These are phyloP conservation scores for Acanthurus tractus DNA, from an alignment of 2,797 vertebrate species.

Conservation along the genomic window DNA sequence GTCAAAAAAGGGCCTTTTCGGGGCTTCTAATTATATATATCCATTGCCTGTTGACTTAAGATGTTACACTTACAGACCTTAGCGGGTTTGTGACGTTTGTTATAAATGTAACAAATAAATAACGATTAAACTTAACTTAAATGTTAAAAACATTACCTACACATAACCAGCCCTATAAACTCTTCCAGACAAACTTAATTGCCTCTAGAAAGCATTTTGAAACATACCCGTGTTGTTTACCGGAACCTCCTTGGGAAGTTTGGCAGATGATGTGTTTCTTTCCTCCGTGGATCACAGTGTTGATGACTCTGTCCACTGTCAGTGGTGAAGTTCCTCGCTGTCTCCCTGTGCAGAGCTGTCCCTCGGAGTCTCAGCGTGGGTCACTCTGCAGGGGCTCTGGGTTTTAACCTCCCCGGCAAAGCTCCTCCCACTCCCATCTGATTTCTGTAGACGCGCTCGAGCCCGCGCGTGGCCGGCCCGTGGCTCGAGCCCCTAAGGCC, in stretches of 20 bases:
- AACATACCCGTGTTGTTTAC: slow-evolving; percentile 51
- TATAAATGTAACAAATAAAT: too few relatives aligned
- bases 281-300: slow-evolving; percentile 10
- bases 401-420: slow-evolving; percentile 70
- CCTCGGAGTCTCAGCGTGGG: slow-evolving; percentile 57
- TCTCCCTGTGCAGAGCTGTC: slow-evolving; percentile 37
- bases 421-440: slow-evolving; percentile 66
- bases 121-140: too few relatives aligned
- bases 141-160: too few relatives aligned
- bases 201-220: not conserved
- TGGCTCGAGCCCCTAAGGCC: slow-evolving; percentile 67
- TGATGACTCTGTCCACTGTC: slow-evolving; percentile 36
- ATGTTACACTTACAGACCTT: not conserved
- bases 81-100: too few relatives aligned
- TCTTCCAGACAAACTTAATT: not conserved
- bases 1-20: not conserved
- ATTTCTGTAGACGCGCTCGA: slow-evolving; percentile 42
- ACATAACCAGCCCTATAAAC: not conserved
- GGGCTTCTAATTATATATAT: not conserved
- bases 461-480: slow-evolving; percentile 86
- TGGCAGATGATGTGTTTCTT: slow-evolving; percentile 13
- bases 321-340: slow-evolving; percentile 1
- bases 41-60: not conserved
- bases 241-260: slow-evolving; percentile 41
- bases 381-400: slow-evolving; percentile 61